Evolutionary conservation across 2,888 invertebrate species (phyloP).

Genomic region (Scaptomyza polygonia): DNA sequence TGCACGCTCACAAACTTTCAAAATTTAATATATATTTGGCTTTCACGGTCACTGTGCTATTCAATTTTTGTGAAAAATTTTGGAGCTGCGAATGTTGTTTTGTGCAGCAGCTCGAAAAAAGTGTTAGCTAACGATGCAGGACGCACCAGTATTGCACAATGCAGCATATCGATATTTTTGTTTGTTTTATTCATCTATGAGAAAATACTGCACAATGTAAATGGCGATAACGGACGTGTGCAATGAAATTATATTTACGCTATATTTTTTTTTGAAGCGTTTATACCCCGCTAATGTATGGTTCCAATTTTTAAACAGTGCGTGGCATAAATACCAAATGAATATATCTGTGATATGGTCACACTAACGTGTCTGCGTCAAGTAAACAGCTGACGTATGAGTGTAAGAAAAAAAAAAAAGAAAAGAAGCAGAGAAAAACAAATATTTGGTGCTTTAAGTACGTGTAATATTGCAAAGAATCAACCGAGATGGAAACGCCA

Average conservation of each 20-base stretch:
- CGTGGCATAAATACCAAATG: conserved; percentile 5
- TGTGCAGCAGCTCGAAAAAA: conserved; percentile 53
- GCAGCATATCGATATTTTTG: neutral
- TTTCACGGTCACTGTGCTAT: neutral
- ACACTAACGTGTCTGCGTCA: conserved; percentile 32
- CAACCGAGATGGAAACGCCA: conserved; percentile 65
- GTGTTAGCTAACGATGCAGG: conserved; percentile 46
- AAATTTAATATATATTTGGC: neutral
- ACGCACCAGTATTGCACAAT: conserved; percentile 29
- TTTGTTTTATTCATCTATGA: conserved; percentile 4
- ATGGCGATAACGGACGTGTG: neutral
- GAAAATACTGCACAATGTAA: neutral
- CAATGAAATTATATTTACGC: too few species aligned
- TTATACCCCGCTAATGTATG: neutral
- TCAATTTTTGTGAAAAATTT: neutral
- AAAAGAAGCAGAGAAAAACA: conserved; percentile 34
- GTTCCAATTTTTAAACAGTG: neutral
- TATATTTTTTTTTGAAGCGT: neutral
- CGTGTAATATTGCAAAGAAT: conserved; percentile 31
- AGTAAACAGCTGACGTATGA: conserved; percentile 61
- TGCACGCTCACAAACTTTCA: neutral
- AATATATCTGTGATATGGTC: conserved; percentile 21
- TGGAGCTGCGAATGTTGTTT: conserved; percentile 39
- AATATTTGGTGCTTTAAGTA: conserved; percentile 37
- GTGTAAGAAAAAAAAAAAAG: conserved; percentile 23